These are phyloP conservation scores for Trichonephila clavipes DNA, from an alignment of 1,140 invertebrate species.

Conservation along the genomic window DNA sequence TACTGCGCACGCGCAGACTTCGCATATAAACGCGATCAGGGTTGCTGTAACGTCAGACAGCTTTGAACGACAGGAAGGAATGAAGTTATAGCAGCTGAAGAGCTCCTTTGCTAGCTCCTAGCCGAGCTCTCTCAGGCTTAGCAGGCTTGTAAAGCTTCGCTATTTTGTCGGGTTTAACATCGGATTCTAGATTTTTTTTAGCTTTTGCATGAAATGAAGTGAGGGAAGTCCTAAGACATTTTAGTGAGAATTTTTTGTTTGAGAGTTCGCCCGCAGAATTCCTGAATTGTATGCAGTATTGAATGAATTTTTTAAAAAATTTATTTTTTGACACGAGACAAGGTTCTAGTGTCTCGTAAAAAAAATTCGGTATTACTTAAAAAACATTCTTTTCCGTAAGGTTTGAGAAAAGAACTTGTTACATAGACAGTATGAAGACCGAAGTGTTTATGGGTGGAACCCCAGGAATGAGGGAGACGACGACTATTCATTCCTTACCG, in stretches of 20 bases:
- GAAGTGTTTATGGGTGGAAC: constrained; percentile 66
- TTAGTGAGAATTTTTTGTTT: constrained; percentile 46
- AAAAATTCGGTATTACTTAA: not conserved
- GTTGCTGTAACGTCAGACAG: not conserved
- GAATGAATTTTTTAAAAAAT: not conserved
- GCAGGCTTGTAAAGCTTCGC: constrained; percentile 65
- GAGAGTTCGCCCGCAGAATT: constrained; percentile 1
- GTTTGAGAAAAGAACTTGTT: not conserved
- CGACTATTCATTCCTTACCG: not conserved
- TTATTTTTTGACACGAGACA: not conserved
- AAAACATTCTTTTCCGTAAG: not conserved
- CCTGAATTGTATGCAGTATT: not conserved
- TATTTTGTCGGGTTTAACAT: constrained; percentile 68
- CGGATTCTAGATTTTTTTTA: constrained; percentile 43
- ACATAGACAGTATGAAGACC: constrained; percentile 29
- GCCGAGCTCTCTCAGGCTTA: constrained; percentile 61
- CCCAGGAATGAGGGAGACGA: not conserved
- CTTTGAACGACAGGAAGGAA: constrained; percentile 38
- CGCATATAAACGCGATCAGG: not conserved
- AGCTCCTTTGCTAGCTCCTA: constrained; percentile 54
- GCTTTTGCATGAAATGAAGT: constrained; percentile 18
- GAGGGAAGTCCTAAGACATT: constrained; percentile 10
- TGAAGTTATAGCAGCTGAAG: constrained; percentile 54
- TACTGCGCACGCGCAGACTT: not conserved
- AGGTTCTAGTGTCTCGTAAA: not conserved